These are phyloP conservation scores for Cataglyphis cursor DNA, from an alignment of 2,888 invertebrate species.

Conservation along the genomic window DNA sequence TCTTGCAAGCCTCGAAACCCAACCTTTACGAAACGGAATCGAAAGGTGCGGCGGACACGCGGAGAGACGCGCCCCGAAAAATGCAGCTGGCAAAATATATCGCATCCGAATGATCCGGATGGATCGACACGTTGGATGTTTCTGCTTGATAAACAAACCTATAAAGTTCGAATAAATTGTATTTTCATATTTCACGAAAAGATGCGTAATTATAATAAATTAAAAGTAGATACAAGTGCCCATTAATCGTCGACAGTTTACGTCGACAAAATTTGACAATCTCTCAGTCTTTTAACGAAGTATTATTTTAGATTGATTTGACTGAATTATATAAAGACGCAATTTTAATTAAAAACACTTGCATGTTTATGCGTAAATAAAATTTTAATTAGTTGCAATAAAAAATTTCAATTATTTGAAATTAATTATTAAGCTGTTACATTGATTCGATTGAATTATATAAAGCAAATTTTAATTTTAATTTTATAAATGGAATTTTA, in stretches of 20 bases:
- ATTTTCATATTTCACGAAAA: not conserved
- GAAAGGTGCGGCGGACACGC: slow-evolving; percentile 67
- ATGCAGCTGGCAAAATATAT: slow-evolving; percentile 77
- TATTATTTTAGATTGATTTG: not conserved
- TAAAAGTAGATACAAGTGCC: not conserved
- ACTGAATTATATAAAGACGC: not conserved
- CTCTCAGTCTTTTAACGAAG: not conserved
- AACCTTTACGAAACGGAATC: slow-evolving; percentile 73
- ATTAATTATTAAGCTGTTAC: not conserved
- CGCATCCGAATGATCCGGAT: slow-evolving; percentile 18
- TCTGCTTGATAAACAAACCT: not conserved
- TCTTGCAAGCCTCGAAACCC: slow-evolving; percentile 78
- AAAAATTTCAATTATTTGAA: not conserved
- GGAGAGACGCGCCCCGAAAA: slow-evolving; percentile 58
- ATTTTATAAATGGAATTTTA: no score
- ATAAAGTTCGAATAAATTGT: not conserved
- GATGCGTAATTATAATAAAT: not conserved
- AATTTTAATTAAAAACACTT: not conserved
- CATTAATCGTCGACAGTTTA: not conserved
- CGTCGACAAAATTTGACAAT: not conserved
- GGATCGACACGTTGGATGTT: not conserved
- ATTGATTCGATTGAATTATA: no score
- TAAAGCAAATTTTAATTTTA: no score
- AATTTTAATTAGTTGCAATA: not conserved
- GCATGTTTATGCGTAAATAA: not conserved